phyloP scores from a whole-genome alignment of 2,888 invertebrate species.

The Sesia apiformis region DNA sequence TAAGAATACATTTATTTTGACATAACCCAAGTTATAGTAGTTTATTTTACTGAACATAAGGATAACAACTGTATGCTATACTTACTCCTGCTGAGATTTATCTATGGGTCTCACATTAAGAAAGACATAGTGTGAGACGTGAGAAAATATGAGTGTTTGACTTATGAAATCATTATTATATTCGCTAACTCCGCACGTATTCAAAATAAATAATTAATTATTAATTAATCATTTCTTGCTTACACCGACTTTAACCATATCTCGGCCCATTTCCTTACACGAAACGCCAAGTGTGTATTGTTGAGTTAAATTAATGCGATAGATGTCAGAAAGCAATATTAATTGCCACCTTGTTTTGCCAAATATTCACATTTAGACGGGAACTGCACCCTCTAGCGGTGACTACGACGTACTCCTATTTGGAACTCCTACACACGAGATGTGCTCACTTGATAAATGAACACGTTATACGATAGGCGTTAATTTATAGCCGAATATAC shows the following conservation, averaged over 20 bases:
- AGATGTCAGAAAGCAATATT: conserved; percentile 47
- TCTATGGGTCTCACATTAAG: too few relatives aligned
- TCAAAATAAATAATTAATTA: conserved; percentile 24
- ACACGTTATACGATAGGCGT: conserved; percentile 3
- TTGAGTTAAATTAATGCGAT: conserved; percentile 56
- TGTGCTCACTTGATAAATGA: conserved; percentile 16
- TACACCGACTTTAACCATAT: conserved; percentile 16
- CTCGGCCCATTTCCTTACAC: conserved; percentile 29
- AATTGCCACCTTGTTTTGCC: conserved; percentile 38
- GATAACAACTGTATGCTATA: too few relatives aligned
- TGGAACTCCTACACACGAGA: conserved; percentile 21
- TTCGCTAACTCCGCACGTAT: conserved; percentile 9
- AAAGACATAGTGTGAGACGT: too few relatives aligned
- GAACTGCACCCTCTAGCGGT: conserved; percentile 14
- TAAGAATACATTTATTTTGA: too few relatives aligned
- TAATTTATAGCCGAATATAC: background rate
- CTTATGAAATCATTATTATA: too few relatives aligned
- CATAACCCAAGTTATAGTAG: too few relatives aligned
- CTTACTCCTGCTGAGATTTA: too few relatives aligned
- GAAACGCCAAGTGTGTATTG: conserved; percentile 48
- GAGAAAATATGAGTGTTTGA: too few relatives aligned
- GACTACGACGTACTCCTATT: conserved; percentile 36
- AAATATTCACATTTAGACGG: conserved; percentile 25
- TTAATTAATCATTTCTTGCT: conserved; percentile 13
- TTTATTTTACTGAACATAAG: too few relatives aligned